Conservation (phyloP, 53 echinoderm and acorn worm genomes). For the Patiria pectinifera region DNA sequence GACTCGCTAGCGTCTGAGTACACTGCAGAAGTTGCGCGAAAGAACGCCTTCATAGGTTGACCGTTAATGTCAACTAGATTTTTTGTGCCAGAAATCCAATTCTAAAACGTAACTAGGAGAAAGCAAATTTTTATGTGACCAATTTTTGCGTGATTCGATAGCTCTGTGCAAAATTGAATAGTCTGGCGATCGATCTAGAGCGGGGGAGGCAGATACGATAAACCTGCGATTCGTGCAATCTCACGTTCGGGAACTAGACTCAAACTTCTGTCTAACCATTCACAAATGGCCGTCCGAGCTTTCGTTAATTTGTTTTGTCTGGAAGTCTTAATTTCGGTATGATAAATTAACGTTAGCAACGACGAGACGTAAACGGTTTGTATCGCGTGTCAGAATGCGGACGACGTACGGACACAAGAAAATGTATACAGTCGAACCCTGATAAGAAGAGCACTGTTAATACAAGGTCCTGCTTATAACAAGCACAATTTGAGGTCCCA, state of each 20-base stretch:
- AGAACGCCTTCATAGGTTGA: background rate
- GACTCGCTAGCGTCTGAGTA: too few species aligned
- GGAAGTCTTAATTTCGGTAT: too few species aligned
- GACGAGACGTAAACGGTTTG: too few species aligned
- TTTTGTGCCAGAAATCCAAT: background rate
- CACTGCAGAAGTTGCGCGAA: too few species aligned
- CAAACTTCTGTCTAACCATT: slow-evolving; percentile 17
- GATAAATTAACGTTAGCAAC: too few species aligned
- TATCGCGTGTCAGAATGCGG: too few species aligned
- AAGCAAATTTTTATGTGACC: background rate
- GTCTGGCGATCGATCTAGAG: slow-evolving; percentile 19
- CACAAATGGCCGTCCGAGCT: too few species aligned
- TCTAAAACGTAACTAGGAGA: slow-evolving; percentile 5
- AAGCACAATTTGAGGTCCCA: too few species aligned
- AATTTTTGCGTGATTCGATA: background rate
- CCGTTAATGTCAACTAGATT: background rate
- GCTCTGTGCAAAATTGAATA: slow-evolving; percentile 14
- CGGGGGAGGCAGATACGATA: slow-evolving; percentile 42
- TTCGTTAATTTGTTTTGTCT: slow-evolving; percentile 10
- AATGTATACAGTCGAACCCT: too few species aligned
- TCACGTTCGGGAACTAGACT: slow-evolving; percentile 28
- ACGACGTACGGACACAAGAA: too few species aligned
- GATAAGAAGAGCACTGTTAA: too few species aligned
- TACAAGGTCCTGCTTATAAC: too few species aligned
- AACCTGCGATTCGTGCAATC: slow-evolving; percentile 57